These are phyloP conservation scores for Gallinago paraguaiae DNA, from an alignment of 2,113 vertebrate genomes.

Conservation along the genomic window DNA sequence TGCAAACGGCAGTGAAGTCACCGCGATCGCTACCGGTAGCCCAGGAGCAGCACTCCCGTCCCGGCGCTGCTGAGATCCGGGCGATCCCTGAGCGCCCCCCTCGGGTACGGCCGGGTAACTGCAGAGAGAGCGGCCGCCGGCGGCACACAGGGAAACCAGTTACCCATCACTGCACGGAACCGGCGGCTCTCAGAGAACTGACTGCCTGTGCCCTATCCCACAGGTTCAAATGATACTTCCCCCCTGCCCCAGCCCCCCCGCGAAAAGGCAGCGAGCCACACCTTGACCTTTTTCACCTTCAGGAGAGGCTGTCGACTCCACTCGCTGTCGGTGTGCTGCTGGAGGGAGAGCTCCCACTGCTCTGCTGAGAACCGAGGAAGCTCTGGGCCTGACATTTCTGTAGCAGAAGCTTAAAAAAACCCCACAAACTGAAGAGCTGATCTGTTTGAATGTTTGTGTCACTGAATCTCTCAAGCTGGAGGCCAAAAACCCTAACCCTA, in stretches of 20 bases:
- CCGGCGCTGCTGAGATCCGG: accelerated
- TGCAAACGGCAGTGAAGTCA: neutral
- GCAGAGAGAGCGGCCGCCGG: accelerated
- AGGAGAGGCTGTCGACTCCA: accelerated
- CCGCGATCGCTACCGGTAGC: accelerated
- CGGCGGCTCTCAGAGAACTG: no score
- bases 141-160: accelerated
- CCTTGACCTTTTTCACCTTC: neutral
- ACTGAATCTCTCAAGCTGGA: neutral
- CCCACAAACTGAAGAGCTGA: neutral
- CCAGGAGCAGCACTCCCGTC: accelerated
- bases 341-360: neutral
- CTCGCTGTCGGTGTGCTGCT: accelerated
- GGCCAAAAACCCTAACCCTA: accelerated
- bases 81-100: neutral
- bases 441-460: neutral
- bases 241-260: neutral
- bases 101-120: accelerated
- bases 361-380: neutral
- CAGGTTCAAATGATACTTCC: neutral
- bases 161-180: accelerated
- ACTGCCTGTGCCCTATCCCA: accelerated
- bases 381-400: neutral
- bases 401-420: neutral
- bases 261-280: accelerated